Percentiles rank a stretch among this genome's conserved stretches.
These are phyloP conservation scores for Erebia aethiops DNA, from an alignment of 2,888 invertebrate species.

Conservation along the genomic window DNA sequence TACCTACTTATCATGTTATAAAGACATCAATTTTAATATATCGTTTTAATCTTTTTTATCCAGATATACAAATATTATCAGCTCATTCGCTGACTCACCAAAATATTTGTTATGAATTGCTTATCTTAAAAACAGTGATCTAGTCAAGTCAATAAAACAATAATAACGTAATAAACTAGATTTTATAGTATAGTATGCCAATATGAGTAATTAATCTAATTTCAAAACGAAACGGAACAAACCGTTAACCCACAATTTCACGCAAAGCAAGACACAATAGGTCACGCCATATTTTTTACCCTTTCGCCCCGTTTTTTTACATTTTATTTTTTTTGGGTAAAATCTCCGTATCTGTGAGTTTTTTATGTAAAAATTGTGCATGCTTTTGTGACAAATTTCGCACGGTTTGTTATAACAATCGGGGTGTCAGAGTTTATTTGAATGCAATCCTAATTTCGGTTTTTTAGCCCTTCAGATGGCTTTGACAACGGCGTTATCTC, in stretches of 20 bases:
- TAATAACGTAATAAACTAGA: not conserved
- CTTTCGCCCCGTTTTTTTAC: constrained; percentile 53
- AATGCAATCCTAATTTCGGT: constrained; percentile 77
- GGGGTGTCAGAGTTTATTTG: constrained; percentile 67
- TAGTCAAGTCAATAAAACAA: too few relatives aligned
- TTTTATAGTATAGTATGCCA: not conserved
- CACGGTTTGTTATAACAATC: constrained; percentile 74
- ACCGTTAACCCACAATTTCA: constrained; percentile 38
- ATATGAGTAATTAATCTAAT: constrained; percentile 10
- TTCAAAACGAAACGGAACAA: constrained; percentile 14
- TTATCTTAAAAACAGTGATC: too few relatives aligned
- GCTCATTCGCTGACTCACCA: too few relatives aligned
- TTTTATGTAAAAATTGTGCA: constrained; percentile 41
- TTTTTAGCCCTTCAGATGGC: constrained; percentile 64
- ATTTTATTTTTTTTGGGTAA: constrained; percentile 53
- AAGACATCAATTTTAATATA: too few relatives aligned
- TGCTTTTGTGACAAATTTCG: constrained; percentile 70
- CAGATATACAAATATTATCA: too few relatives aligned
- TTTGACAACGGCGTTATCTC: constrained; percentile 62
- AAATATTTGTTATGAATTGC: too few relatives aligned
- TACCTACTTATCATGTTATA: too few relatives aligned
- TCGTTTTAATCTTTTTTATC: too few relatives aligned
- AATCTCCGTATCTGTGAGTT: constrained; percentile 22
- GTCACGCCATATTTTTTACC: constrained; percentile 44
- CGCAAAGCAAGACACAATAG: constrained; percentile 31